A percentile compares a stretch with the other conserved stretches of the same genome.
Evolutionary conservation across 2,888 invertebrate species (phyloP).

Genomic region (Metellina segmentata): DNA sequence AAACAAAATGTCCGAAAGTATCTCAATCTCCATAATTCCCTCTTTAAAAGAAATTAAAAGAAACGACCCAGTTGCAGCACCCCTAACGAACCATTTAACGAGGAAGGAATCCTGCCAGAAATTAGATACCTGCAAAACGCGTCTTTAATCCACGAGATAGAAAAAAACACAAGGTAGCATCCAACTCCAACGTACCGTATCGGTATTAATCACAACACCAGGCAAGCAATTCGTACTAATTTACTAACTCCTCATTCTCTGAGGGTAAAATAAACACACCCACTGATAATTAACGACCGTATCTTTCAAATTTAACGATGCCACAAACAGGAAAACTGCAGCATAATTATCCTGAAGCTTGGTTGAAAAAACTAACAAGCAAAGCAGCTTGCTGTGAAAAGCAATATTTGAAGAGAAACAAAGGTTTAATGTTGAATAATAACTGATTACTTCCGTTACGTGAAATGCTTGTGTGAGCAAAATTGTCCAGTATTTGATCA

Average conservation of each 20-base stretch:
- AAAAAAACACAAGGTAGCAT: constrained; percentile 2
- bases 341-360: constrained; percentile 32
- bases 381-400: not conserved
- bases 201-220: constrained; percentile 25
- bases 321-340: constrained; percentile 44
- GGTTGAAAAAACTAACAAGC: constrained; percentile 4
- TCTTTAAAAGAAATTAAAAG: not conserved
- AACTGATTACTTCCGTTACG: constrained; percentile 25
- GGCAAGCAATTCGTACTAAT: constrained; percentile 21
- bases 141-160: not conserved
- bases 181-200: not conserved
- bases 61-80: not conserved
- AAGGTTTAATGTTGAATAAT: constrained; percentile 38
- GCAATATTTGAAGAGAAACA: not conserved
- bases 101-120: not conserved
- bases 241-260: not conserved
- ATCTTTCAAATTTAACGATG: constrained; percentile 45
- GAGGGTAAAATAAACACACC: not conserved
- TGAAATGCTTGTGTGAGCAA: not conserved
- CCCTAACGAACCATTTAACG: not conserved
- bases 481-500: not conserved
- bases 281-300: constrained; percentile 25
- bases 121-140: not conserved
- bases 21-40: not conserved
- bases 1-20: not conserved